Evolutionary conservation across 2,113 vertebrate species (phyloP).

Genomic region (Cercopithecus mona): DNA sequence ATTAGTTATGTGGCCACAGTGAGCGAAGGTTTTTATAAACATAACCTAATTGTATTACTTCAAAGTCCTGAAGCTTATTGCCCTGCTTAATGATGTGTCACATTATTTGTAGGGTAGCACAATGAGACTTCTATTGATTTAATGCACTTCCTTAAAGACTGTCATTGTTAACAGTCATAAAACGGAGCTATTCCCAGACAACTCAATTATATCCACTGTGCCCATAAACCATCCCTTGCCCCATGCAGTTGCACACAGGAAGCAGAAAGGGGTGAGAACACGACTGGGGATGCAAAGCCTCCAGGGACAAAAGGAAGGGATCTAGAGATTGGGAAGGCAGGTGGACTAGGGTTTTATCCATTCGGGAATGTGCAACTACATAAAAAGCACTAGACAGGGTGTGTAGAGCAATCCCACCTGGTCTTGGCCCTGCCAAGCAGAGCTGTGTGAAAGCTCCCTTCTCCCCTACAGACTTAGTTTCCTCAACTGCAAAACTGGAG

Average conservation of each 20-base stretch:
- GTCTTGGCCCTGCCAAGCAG: not conserved
- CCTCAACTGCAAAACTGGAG: rapidly evolving
- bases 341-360: not conserved
- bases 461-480: not conserved
- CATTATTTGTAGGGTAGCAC: slow-evolving; percentile 86
- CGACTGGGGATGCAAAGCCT: rapidly evolving
- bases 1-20: slow-evolving; percentile 72
- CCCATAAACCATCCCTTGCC: slow-evolving; percentile 70
- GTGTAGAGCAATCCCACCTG: rapidly evolving
- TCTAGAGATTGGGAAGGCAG: not conserved
- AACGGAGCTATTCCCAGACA: slow-evolving; percentile 82
- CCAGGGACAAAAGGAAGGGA: not conserved
- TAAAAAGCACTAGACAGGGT: rapidly evolving
- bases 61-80: slow-evolving; percentile 87
- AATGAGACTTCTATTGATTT: slow-evolving; percentile 86
- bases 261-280: not conserved
- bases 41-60: slow-evolving; percentile 88
- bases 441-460: not conserved
- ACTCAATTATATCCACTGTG: slow-evolving; percentile 83
- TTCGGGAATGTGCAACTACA: rapidly evolving
- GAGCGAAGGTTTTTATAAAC: slow-evolving; percentile 84
- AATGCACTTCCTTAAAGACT: slow-evolving; percentile 88
- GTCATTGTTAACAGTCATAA: slow-evolving; percentile 86
- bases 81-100: slow-evolving; percentile 88
- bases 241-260: not conserved